Base-by-base conservation (phyloP, 2,888 invertebrate species). In the Eugnorisma glareosa region DNA sequence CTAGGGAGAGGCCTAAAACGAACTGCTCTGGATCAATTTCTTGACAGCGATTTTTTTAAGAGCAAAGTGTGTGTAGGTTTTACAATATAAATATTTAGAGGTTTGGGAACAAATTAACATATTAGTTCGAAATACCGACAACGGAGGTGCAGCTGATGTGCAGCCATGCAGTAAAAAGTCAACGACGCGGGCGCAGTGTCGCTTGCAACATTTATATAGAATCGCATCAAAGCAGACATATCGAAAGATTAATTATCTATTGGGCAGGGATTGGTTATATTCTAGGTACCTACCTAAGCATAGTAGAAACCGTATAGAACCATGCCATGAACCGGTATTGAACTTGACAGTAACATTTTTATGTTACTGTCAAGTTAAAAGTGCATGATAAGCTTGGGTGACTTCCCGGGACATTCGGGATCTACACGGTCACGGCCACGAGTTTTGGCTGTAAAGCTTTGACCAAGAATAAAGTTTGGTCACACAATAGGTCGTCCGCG, bases 151-250 rank as follows among this genome's bases (percentile, higher is more conserved):
- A 54, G 13, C n/a, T 24, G 45, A 31, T 11, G 63, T 64, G 63
- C 77, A 75, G 45, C 75, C 64, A 75, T 57, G 82, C 82, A 78
- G 35, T 76, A 45, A 73, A 43, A 35, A 81, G 61, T 57, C 75
- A 71, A 74, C 54, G 75, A 64, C 75, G 51, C 63, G 45, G 75
- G 45, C 28, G 63, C 54, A 57, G 37, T 64, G 45, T 45, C 45
- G 64, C 45, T 81, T 75, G 82, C 82, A 54, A 40, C 63, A 72
- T 79, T 59, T 21, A 43, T 51, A 63, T 54, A 63, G 61, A 73
- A 72, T 35, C 28, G 11, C 35, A 63, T 63, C 43, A 54, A 31
- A 73, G 61, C 43, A 31, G 40, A n/a, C 2, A 31, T 71, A 40
- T 35, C 15, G 28, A 24, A 51, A 31, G 21, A 15, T 40, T n/a